Evolutionary conservation across 1,140 invertebrate species (phyloP).

Genomic region (Neodiprion lecontei): DNA sequence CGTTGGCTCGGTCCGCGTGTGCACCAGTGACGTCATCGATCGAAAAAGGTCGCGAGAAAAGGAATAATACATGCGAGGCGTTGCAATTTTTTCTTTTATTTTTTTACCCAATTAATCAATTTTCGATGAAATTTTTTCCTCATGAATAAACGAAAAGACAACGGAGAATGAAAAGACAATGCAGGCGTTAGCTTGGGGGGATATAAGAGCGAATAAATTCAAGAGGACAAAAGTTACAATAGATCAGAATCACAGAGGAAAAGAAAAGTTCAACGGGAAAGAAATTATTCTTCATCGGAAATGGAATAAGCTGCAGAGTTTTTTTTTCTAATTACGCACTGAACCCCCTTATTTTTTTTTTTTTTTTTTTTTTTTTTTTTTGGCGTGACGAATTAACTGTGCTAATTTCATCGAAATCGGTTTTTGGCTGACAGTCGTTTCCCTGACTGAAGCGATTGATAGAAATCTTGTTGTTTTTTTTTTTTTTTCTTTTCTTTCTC

Average conservation of each 20-base stretch:
- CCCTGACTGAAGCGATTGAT: too few relatives aligned
- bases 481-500: too few relatives aligned
- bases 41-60: neutral
- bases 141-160: neutral
- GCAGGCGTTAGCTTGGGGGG: neutral
- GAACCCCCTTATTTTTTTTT: neutral
- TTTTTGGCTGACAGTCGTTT: too few relatives aligned
- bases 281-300: slow-evolving; percentile 15
- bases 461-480: too few relatives aligned
- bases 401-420: too few relatives aligned
- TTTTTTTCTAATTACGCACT: neutral
- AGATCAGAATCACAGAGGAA: too few relatives aligned
- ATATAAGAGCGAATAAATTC: too few relatives aligned
- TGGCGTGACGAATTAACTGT: too few relatives aligned
- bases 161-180: neutral
- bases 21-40: neutral
- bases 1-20: neutral
- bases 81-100: slow-evolving; percentile 18
- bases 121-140: neutral
- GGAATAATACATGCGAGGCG: neutral
- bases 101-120: slow-evolving; percentile 15
- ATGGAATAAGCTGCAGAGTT: slow-evolving; percentile 9
- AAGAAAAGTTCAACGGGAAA: neutral
- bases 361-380: slow-evolving; percentile 10
- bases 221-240: too few relatives aligned